phyloP scores from a whole-genome alignment of 2,797 vertebrate genomes.

The Mormyrops attenuatus region DNA sequence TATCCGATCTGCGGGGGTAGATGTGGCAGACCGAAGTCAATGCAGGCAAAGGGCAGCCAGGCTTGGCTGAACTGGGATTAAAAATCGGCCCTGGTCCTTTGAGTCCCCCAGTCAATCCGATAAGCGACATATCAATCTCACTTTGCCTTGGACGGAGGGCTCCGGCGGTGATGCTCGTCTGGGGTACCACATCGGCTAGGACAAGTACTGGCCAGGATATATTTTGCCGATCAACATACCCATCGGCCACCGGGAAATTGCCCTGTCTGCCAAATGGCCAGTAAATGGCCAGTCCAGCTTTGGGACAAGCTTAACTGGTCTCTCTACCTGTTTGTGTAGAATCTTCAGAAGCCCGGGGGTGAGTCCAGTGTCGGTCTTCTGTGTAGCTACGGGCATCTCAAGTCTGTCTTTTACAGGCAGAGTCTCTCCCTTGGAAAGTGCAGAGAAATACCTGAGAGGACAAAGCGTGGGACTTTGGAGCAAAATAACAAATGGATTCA shows the following conservation, averaged over 20 bases:
- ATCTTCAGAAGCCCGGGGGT: conserved; percentile 77
- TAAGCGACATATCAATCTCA: neutral
- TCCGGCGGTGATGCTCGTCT: neutral
- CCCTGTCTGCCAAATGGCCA: neutral
- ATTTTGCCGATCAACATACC: neutral
- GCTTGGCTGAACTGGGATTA: neutral
- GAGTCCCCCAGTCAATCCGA: neutral
- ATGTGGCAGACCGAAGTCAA: neutral
- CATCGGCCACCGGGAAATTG: neutral
- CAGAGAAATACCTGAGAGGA: conserved; percentile 74
- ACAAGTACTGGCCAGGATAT: neutral
- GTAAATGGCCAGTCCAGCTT: neutral
- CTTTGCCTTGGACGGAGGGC: neutral
- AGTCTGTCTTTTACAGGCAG: conserved; percentile 77
- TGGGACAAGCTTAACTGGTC: neutral
- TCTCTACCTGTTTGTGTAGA: conserved; percentile 79
- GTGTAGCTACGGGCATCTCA: conserved; percentile 62
- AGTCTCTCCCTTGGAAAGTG: conserved; percentile 70
- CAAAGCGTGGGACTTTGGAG: neutral
- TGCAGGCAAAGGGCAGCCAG: neutral
- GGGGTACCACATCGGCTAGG: neutral
- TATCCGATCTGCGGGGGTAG: conserved; percentile 36
- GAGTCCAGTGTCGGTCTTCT: conserved; percentile 65
- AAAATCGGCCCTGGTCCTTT: neutral
- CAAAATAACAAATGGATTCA: neutral